Conservation (phyloP, 2,113 vertebrate genomes). For the Pitta sordida region DNA sequence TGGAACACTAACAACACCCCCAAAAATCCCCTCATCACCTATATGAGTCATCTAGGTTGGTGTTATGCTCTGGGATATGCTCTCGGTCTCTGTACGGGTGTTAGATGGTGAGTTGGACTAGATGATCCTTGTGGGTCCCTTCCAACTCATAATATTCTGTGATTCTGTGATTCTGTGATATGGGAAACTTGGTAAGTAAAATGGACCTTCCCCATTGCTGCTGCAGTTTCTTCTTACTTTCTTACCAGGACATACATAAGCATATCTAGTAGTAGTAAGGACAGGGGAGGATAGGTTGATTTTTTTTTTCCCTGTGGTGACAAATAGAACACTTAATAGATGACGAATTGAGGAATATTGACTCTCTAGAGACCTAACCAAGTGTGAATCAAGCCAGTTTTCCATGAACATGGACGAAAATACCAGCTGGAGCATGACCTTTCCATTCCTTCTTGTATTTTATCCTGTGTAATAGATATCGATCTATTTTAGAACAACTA, state of each 20-base stretch:
- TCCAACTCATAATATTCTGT: no score
- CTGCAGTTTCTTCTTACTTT: neutral
- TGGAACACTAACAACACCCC: neutral
- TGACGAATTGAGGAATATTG: slow-evolving; percentile 31
- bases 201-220: neutral
- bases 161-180: no score
- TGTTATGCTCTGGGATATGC: no score
- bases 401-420: neutral
- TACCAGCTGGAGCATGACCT: neutral
- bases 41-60: no score
- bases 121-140: no score
- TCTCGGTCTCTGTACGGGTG: no score
- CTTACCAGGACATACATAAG: neutral
- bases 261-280: neutral
- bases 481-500: neutral
- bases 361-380: slow-evolving; percentile 38
- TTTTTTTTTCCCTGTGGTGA: neutral
- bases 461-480: neutral
- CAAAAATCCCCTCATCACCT: neutral
- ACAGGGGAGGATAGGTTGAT: neutral
- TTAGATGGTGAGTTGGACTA: no score
- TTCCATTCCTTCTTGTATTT: neutral
- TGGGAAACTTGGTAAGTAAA: neutral
- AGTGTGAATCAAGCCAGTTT: neutral
- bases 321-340: slow-evolving; percentile 32